These are phyloP conservation scores for Calcarius ornatus DNA, from an alignment of 2,113 vertebrate genomes.

Conservation along the genomic window DNA sequence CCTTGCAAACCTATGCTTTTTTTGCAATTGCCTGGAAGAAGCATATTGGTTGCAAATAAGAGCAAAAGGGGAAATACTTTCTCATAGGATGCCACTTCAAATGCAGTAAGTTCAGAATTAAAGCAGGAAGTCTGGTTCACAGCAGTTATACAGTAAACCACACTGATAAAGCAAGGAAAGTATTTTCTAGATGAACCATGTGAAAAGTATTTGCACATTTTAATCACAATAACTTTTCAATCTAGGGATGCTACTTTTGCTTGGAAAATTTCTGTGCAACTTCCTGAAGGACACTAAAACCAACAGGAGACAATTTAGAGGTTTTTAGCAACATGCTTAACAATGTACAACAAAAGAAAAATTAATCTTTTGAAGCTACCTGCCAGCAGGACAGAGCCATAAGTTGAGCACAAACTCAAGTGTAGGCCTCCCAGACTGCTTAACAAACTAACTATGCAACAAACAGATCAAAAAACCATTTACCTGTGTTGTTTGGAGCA, in stretches of 20 bases:
- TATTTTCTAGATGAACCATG: not conserved
- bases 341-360: not conserved
- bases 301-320: not conserved
- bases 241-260: not conserved
- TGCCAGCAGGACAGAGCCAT: not conserved
- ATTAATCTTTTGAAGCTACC: not conserved
- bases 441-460: not conserved
- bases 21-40: not conserved
- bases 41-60: not conserved
- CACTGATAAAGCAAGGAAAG: not conserved
- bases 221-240: not conserved
- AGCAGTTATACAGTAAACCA: not conserved
- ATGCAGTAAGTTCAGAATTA: not conserved
- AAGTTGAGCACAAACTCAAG: not conserved
- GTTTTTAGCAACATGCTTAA: not conserved
- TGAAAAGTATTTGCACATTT: not conserved
- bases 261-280: not conserved
- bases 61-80: not conserved
- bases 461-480: not conserved
- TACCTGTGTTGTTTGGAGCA: constrained; percentile 71
- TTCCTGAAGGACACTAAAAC: not conserved
- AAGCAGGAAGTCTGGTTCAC: not conserved
- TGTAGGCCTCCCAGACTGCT: not conserved
- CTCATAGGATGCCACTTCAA: not conserved
- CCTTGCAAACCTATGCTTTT: not conserved